Evolutionary conservation across 2,113 vertebrate genomes (phyloP), one percentile per base, ranked within the genome.

Genomic region (Bujurquina vittata): DNA sequence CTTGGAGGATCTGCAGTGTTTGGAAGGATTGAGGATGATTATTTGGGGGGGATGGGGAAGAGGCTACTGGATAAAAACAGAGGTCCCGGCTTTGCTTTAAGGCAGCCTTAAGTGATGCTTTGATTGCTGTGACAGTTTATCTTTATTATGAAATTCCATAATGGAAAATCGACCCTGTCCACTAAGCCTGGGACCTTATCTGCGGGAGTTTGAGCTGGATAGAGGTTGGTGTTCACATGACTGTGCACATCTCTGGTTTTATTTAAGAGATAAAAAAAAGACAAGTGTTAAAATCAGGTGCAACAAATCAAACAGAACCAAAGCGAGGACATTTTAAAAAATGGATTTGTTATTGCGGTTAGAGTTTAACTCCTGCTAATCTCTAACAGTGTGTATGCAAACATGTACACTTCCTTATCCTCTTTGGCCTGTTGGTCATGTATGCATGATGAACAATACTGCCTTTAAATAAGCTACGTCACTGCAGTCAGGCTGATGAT

Each of bases 121-220:
- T 94, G 90, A 94, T 90, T 91, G 88, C 84, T 60, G 80, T 84
- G 91, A 93, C 87, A 90, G 90, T 95, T 94, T 94, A 94, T 95
- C 91, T 94, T 95, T 94, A 91, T 94, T 95, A 94, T 94, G 65
- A 93, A 93, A 94, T 91, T 93, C 85, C 88, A 93, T 92, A 91
- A 94, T 94, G 88, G 93, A 94, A 95, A 95, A 95, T 95, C 91
- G 91, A 95, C 91, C 93, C 79, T 84, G 87, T 88, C 80, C 63
- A 62, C 77, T 84, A 90, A 91, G 85, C 88, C 73, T 15, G 23
- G 82, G 83, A 89, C 73, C 79, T 91, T 91, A 94, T 93, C 90
- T 79, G 81, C 22, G 52, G 59, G 75, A 80, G 84, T 84, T 56
- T 81, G 65, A 72, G 72, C 78, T 82, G 37, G 75, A 78, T 80